Evolutionary conservation across 1,140 invertebrate genomes (phyloP), one percentile per base, ranked within the genome.

Genomic region (Drosophila ambigua): DNA sequence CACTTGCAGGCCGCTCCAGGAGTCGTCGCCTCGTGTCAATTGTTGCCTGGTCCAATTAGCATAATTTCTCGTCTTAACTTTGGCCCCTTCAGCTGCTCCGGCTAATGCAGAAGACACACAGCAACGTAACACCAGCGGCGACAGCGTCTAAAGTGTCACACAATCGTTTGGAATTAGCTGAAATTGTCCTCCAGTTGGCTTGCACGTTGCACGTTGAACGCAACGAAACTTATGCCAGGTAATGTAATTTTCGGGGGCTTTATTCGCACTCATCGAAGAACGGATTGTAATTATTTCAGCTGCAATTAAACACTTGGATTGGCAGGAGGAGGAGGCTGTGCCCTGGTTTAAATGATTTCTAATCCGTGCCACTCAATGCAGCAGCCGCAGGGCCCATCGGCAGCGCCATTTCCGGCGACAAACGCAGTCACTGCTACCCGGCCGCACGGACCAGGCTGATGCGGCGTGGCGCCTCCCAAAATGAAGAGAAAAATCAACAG

Each of bases 401-500:
- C 4, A 39, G 35, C 13, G 11, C 39, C 35, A 63, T 63, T 73
- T 69, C 71, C 71, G 58, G 44, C 68, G 63, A n/a, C 57, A 67
- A 24, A 53, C 54, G 64, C 64, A 60, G 46, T 2, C 16, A 48
- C 16, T 20, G 9, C 46, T 15, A 20, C 15, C 13, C 20, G 2
- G 20, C 20, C 1, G 20, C 20, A 20, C 20, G 20, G 20, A 1
- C 20, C 1, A 20, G 20, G 20, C n/a, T n/a, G n/a, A n/a, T n/a
- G n/a, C n/a, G n/a, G n/a, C n/a, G n/a, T n/a, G n/a, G n/a, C n/a
- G n/a, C 20, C 20, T 20, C 20, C 20, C 20, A 2, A 20, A 20
- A 57, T 7, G 31, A 66, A 63, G 58, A 62, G 74, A 64, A 82
- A 87, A 66, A 74, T 87, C 74, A 78, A 82, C 82, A 85, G 82